These are phyloP conservation scores for Etheostoma cragini DNA, from an alignment of 2,113 vertebrate species.

Conservation along the genomic window DNA sequence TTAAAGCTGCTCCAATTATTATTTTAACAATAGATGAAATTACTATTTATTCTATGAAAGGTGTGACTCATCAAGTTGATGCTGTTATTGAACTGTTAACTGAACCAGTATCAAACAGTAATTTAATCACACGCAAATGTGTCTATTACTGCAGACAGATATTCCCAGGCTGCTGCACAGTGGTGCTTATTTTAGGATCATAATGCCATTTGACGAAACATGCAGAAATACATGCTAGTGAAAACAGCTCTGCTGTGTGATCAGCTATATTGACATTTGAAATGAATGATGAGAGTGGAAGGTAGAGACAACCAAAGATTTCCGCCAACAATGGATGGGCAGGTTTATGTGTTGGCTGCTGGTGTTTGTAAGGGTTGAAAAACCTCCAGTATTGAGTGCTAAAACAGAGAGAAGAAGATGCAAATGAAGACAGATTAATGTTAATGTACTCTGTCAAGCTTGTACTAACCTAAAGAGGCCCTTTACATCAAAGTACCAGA, in stretches of 20 bases:
- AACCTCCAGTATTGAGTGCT: neutral
- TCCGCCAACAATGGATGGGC: neutral
- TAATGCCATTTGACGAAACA: too few species aligned
- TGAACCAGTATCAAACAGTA: neutral
- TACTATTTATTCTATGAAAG: neutral
- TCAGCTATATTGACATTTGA: neutral
- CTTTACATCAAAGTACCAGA: constrained; percentile 33
- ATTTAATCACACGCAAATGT: neutral
- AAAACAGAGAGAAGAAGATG: constrained; percentile 12
- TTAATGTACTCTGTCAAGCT: neutral
- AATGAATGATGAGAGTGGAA: neutral
- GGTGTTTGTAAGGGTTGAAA: neutral
- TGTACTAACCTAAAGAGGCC: constrained; percentile 24
- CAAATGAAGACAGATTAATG: neutral
- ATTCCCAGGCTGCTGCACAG: constrained; percentile 2
- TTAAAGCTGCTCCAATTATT: neutral
- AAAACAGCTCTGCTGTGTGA: neutral
- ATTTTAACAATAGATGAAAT: neutral
- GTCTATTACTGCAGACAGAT: too few species aligned
- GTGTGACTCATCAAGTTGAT: neutral
- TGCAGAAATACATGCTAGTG: too few species aligned
- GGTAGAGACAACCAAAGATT: neutral
- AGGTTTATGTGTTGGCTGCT: neutral
- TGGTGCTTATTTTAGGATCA: neutral
- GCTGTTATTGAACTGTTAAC: neutral